A percentile compares a stretch with the other conserved stretches of the same genome.
Conservation (phyloP, 2,888 invertebrate genomes). For the Beris chalybata region DNA sequence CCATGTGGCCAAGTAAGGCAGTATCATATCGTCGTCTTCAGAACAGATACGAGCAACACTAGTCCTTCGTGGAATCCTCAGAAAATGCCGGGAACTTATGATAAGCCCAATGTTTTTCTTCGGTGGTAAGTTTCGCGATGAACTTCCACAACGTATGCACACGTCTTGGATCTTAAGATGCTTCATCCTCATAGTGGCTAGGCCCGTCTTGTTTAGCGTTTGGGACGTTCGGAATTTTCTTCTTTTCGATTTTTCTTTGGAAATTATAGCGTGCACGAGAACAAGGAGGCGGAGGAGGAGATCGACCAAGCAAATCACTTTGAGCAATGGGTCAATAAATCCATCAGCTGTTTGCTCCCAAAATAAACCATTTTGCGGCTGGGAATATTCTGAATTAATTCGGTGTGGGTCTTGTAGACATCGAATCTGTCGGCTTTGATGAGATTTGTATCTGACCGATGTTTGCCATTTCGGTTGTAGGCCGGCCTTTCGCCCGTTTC, state of each 20-base stretch:
- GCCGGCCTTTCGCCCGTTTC: not conserved
- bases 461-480: conserved; percentile 1
- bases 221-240: not conserved
- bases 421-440: conserved; percentile 7
- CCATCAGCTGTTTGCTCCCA: conserved; percentile 36
- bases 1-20: not conserved
- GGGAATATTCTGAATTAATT: not conserved
- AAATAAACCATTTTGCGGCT: conserved; percentile 36
- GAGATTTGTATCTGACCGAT: conserved; percentile 12
- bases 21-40: too few relatives aligned
- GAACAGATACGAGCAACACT: too few relatives aligned
- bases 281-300: conserved; percentile 22
- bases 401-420: not conserved
- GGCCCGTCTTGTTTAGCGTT: too few relatives aligned
- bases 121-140: too few relatives aligned
- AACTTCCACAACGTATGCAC: too few relatives aligned
- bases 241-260: not conserved
- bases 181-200: too few relatives aligned
- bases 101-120: too few relatives aligned
- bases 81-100: too few relatives aligned
- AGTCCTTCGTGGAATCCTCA: too few relatives aligned
- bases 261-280: conserved; percentile 18
- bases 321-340: conserved; percentile 38
- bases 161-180: too few relatives aligned
- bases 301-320: conserved; percentile 37